A percentile compares a stretch with the other conserved stretches of the same genome.
These are phyloP conservation scores for Epinotia demarniana DNA, from an alignment of 2,888 invertebrate genomes.

Conservation along the genomic window DNA sequence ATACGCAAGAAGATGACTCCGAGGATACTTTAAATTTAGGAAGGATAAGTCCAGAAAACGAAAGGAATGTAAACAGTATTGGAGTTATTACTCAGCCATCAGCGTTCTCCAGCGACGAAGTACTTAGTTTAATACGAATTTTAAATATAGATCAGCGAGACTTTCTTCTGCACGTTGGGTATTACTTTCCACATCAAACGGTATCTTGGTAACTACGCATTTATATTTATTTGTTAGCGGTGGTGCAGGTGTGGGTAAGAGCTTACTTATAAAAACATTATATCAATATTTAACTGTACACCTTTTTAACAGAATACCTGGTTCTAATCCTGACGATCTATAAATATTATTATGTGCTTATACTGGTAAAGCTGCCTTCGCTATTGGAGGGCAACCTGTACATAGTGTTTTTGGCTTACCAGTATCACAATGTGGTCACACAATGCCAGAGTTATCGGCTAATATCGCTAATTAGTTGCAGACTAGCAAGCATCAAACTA, in stretches of 20 bases:
- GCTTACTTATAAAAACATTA: constrained; percentile 51
- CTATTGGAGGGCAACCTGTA: constrained; percentile 52
- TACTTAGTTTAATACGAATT: background rate
- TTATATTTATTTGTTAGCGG: constrained; percentile 48
- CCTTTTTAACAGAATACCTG: constrained; percentile 46
- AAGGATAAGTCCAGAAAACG: background rate
- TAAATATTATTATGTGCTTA: constrained; percentile 47
- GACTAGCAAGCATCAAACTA: background rate
- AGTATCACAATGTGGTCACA: constrained; percentile 27
- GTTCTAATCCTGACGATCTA: constrained; percentile 46
- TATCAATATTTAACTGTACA: constrained; percentile 48
- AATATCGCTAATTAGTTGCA: constrained; percentile 21
- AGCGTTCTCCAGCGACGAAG: background rate
- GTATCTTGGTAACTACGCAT: background rate
- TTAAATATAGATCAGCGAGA: background rate
- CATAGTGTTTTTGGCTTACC: constrained; percentile 50
- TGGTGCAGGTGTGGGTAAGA: constrained; percentile 54
- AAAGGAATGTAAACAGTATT: no score
- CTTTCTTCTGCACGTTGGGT: background rate
- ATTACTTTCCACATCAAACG: no score
- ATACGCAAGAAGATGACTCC: background rate
- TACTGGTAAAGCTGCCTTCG: constrained; percentile 43
- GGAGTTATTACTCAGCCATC: background rate
- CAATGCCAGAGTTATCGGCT: constrained; percentile 29
- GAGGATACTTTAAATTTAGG: background rate